Percentiles rank a stretch among this genome's conserved stretches.
Conservation (phyloP, 2,888 invertebrate species). For the Machimus atricapillus region DNA sequence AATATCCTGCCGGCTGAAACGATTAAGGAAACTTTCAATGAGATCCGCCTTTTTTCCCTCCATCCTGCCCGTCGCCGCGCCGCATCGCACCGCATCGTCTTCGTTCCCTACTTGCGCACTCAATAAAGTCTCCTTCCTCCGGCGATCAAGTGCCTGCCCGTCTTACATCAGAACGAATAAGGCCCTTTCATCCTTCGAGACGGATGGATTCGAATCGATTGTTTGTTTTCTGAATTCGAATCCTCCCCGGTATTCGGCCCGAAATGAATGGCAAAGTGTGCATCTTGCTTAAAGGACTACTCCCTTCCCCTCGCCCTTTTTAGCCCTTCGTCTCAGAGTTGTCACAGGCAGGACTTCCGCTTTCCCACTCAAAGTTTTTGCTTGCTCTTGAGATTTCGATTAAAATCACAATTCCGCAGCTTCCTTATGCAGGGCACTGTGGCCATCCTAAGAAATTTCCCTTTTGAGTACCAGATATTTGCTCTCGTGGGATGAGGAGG, state of each 20-base stretch:
- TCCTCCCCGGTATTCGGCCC: conserved; percentile 11
- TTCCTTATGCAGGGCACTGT: conserved; percentile 7
- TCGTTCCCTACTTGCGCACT: conserved; percentile 17
- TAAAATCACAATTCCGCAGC: conserved; percentile 35
- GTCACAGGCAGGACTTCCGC: conserved; percentile 22
- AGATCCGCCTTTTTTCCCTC: conserved; percentile 3
- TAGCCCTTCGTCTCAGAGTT: not conserved
- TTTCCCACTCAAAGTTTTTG: conserved; percentile 17
- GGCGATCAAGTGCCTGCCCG: not conserved
- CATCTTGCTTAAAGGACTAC: conserved; percentile 27
- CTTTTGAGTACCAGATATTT: conserved; percentile 5
- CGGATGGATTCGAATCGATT: conserved; percentile 12
- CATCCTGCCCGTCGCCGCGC: not conserved
- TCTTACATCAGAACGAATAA: not conserved
- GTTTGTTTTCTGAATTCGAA: conserved; percentile 31
- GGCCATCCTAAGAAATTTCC: conserved; percentile 17
- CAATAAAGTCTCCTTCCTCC: not conserved
- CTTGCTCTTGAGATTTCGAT: conserved; percentile 26
- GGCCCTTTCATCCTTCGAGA: conserved; percentile 4
- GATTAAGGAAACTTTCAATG: conserved; percentile 33
- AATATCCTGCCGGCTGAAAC: conserved; percentile 30
- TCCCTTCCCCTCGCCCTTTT: not conserved
- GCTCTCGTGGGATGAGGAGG: not conserved
- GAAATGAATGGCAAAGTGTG: conserved; percentile 25
- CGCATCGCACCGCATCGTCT: not conserved